phyloP scores from a whole-genome alignment of 1,140 invertebrate species.

The Drosophila mauritiana region DNA sequence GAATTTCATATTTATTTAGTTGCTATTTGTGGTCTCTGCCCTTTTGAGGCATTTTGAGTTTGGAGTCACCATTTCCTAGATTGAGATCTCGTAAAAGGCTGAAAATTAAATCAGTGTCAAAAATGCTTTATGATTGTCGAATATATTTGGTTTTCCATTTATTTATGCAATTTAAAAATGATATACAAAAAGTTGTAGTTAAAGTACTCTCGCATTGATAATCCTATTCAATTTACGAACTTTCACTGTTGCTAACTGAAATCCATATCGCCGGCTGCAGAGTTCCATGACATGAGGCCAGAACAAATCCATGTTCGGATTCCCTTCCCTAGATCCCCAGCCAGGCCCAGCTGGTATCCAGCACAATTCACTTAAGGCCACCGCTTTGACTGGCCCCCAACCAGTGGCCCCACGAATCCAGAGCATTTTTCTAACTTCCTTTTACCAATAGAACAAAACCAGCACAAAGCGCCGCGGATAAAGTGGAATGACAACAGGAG shows the following conservation, averaged over 20 bases:
- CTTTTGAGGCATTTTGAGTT: conserved; percentile 57
- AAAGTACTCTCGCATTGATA: neutral
- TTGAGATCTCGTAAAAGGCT: neutral
- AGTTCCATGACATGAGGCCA: conserved; percentile 1
- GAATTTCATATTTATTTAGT: conserved; percentile 69
- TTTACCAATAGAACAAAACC: conserved; percentile 74
- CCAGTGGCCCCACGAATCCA: conserved; percentile 61
- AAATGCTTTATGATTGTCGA: conserved; percentile 22
- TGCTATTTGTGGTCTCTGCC: conserved; percentile 29
- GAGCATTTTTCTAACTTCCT: conserved; percentile 81
- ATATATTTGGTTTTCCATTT: conserved; percentile 12
- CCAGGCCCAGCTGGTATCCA: conserved; percentile 30
- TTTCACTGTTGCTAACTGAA: conserved; percentile 9
- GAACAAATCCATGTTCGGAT: neutral
- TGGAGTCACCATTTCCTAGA: conserved; percentile 3
- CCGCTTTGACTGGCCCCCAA: neutral
- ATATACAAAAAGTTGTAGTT: too few relatives aligned
- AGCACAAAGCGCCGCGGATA: conserved; percentile 42
- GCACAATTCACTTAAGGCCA: conserved; percentile 60
- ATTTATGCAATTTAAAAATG: too few relatives aligned
- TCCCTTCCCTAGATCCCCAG: conserved; percentile 3
- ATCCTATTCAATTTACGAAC: neutral
- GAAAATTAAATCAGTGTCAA: conserved; percentile 28
- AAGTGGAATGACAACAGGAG: conserved; percentile 51
- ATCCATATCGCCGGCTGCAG: conserved; percentile 1